A percentile compares a stretch with the other conserved stretches of the same genome.
Evolutionary conservation across 2,113 vertebrate genomes (phyloP).

Genomic region (Gavialis gangeticus): DNA sequence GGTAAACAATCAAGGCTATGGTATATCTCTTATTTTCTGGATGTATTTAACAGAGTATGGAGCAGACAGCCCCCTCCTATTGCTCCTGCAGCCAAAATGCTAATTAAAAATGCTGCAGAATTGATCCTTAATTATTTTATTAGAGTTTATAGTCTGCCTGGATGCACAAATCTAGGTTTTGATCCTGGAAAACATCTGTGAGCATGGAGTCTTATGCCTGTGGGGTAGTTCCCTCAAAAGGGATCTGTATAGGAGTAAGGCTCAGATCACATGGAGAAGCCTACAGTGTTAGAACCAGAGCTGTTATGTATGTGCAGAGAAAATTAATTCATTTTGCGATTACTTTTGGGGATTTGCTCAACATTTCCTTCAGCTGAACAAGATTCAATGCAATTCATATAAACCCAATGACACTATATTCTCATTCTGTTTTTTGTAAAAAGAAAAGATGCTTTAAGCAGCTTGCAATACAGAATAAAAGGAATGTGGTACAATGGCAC

Average conservation of each 20-base stretch:
- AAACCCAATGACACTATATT: background rate
- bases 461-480: background rate
- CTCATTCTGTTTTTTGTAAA: background rate
- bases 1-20: constrained; percentile 32
- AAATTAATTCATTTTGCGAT: background rate
- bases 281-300: background rate
- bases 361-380: constrained; percentile 3
- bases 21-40: constrained; percentile 37
- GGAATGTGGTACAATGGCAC: background rate
- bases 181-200: background rate
- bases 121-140: background rate
- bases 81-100: background rate
- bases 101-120: background rate
- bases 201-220: background rate
- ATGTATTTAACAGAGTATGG: constrained; percentile 43
- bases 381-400: background rate
- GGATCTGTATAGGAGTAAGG: background rate
- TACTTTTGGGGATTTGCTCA: background rate
- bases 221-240: background rate
- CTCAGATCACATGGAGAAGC: background rate
- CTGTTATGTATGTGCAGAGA: background rate
- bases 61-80: constrained; percentile 20
- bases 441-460: background rate
- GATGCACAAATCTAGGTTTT: background rate
- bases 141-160: background rate